Evolutionary conservation across 37 sponge, comb jelly and placozoan genomes (phyloP).

Genomic region (Cliona cf. orientalis): DNA sequence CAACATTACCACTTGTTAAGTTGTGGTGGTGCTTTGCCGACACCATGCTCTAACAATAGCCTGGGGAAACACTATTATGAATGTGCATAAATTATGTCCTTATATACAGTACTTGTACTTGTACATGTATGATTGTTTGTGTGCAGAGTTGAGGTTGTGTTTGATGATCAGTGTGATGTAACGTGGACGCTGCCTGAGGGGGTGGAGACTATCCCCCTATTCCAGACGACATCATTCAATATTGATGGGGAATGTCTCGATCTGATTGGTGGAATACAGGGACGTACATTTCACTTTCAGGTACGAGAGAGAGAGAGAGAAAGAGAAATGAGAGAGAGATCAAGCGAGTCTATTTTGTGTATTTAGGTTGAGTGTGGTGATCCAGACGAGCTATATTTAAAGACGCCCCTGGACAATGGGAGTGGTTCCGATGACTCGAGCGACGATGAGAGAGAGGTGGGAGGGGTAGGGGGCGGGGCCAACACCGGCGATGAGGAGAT

Average conservation of each 20-base stretch:
- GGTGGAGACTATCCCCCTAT: constrained; percentile 43
- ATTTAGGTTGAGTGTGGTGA: background rate
- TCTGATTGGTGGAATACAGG: constrained; percentile 50
- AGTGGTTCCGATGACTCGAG: constrained; percentile 15
- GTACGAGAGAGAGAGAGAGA: background rate
- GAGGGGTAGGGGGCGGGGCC: background rate
- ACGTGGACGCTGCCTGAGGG: constrained; percentile 46
- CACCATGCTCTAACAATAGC: background rate
- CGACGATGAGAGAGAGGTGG: background rate
- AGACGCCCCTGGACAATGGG: no score
- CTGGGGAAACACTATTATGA: background rate
- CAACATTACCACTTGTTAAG: no score
- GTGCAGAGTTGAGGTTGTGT: constrained; percentile 52
- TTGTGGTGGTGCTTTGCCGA: background rate
- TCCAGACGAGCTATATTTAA: no score
- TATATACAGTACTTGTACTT: background rate
- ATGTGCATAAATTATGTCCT: background rate
- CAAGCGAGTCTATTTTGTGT: background rate
- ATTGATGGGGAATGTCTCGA: constrained; percentile 21
- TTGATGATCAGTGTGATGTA: constrained; percentile 64
- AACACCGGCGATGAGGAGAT: background rate
- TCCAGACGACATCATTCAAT: constrained; percentile 41
- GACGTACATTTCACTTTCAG: constrained; percentile 33
- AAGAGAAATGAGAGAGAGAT: background rate
- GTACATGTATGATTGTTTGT: background rate